Evolutionary conservation across 2,797 vertebrate species (phyloP).

Genomic region (Chanos chanos): DNA sequence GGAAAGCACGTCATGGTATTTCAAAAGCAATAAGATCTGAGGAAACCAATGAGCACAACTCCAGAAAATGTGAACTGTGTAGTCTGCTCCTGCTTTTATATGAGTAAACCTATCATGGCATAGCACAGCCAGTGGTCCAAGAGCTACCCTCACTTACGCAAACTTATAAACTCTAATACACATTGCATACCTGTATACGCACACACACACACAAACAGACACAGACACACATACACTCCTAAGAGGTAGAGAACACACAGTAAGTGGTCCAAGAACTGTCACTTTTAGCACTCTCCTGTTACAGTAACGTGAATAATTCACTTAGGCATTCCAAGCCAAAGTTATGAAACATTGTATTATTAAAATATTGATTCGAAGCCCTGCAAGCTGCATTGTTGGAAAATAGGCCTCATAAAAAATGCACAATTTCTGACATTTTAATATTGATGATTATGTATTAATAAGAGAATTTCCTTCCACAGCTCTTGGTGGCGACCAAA

Average conservation of each 20-base stretch:
- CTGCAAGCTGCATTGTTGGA: conserved; percentile 66
- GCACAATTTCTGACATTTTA: conserved; percentile 56
- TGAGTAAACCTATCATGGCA: too few relatives aligned
- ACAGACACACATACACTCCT: background rate
- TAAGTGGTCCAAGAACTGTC: conserved; percentile 47
- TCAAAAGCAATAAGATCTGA: conserved; percentile 48
- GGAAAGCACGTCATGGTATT: too few relatives aligned
- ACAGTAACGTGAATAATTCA: conserved; percentile 68
- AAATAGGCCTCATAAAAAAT: conserved; percentile 71
- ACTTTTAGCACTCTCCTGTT: conserved; percentile 59
- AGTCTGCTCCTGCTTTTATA: too few relatives aligned
- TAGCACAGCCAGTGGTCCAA: too few relatives aligned
- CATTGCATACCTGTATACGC: background rate
- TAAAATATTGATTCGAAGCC: conserved; percentile 71
- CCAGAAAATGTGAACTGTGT: too few relatives aligned
- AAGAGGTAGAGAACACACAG: background rate
- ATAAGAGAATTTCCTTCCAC: conserved; percentile 46
- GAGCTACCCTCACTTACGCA: too few relatives aligned
- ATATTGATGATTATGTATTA: conserved; percentile 60
- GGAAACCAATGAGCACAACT: conserved; percentile 21
- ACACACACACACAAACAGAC: conserved; percentile 8
- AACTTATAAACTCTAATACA: too few relatives aligned
- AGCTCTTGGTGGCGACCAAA: too few relatives aligned
- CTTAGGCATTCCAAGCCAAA: conserved; percentile 58
- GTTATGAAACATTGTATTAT: conserved; percentile 66